Percentiles rank a stretch among this genome's conserved stretches.
These are phyloP conservation scores for Pseudocheirus occidentalis DNA, from an alignment of 2,797 vertebrate genomes.

Conservation along the genomic window DNA sequence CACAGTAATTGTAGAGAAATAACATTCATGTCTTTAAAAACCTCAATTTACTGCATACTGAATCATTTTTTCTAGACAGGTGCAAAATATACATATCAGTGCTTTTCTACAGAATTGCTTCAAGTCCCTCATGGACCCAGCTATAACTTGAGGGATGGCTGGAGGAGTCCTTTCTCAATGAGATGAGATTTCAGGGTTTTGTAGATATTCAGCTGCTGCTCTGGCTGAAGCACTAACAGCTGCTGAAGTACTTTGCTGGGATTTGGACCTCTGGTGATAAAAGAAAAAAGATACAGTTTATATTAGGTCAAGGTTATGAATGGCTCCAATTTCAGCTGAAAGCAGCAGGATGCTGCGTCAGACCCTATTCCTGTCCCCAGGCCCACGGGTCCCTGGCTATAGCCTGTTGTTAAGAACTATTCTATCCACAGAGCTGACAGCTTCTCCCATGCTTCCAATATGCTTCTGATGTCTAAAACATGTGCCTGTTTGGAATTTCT, in stretches of 20 bases:
- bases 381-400: not conserved
- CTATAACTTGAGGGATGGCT: constrained; percentile 83
- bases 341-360: not conserved
- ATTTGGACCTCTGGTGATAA: constrained; percentile 92
- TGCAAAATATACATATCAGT: constrained; percentile 51
- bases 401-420: not conserved
- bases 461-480: not conserved
- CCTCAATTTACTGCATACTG: constrained; percentile 57
- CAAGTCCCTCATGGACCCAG: not conserved
- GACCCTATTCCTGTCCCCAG: not conserved
- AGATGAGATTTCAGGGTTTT: constrained; percentile 92
- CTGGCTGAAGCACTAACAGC: constrained; percentile 93
- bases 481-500: not conserved
- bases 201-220: constrained; percentile 95
- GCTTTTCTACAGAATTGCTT: constrained; percentile 58
- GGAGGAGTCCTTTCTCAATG: constrained; percentile 90
- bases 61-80: constrained; percentile 39
- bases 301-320: not conserved
- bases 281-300: constrained; percentile 47
- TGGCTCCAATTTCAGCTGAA: not conserved
- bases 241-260: constrained; percentile 97
- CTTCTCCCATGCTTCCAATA: not conserved
- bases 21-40: constrained; percentile 72
- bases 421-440: not conserved
- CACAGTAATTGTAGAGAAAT: constrained; percentile 79